Evolutionary conservation across 1,140 invertebrate species (phyloP), one percentile per base, ranked within the genome.

Genomic region (Pseudomyrmex gracilis): DNA sequence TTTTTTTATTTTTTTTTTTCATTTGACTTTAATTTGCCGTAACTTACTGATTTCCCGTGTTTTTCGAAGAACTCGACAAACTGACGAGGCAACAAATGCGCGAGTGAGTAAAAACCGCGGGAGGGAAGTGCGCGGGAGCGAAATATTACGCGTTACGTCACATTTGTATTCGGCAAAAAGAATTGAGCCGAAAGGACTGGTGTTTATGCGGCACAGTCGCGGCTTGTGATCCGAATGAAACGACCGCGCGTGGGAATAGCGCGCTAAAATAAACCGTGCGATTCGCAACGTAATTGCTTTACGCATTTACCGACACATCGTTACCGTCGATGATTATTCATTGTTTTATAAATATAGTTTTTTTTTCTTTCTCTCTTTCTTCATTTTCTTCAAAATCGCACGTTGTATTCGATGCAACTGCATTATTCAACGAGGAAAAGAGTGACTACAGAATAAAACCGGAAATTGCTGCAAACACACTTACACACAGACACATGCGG

Each of bases 301-400:
- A 85, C 77, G 77, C 83, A 63, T 24, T 61, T 61, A 76, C 67
- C 73, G 67, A 82, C 83, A 70, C 82, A 66, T 82, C 83, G 83
- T 85, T 82, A 85, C 68, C 51, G 77, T 82, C 78, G 70, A 85
- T 85, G 84, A 85, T 85, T 85, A 85, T 85, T 85, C 84, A 85
- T 85, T 85, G 84, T 85, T 83, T 85, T 85, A 83, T 85, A 85
- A 85, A 82, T 85, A 85, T 76, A 55, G 83, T 53, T 60, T 34
- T 34, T 34, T 34, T 0, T 34, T 34, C 34, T 34, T 0, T 7
- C 5, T 7, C 5, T 34, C 34, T 34, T 0, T 7, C 34, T 34
- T 34, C 34, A 34, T 34, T 34, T 34, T 0, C 34, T 57, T 64
- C 49, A 66, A 49, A n/a, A 51, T 61, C 17, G 57, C 51, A 66